Conservation (phyloP, 2,888 invertebrate species). For the Blastobasis adustella region DNA sequence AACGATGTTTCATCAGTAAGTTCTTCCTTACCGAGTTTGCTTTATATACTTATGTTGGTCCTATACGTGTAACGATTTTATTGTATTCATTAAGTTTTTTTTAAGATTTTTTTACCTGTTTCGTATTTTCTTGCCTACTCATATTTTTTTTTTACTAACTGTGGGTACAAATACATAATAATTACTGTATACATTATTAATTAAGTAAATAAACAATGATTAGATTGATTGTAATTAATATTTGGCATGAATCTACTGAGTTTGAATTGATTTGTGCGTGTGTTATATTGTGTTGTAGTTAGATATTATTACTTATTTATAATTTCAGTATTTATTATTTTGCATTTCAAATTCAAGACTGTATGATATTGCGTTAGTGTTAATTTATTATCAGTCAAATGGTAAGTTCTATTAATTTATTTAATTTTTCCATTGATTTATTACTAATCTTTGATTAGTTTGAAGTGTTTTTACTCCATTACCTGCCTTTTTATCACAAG, state of each 20-base stretch:
- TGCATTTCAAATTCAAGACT: slow-evolving; percentile 12
- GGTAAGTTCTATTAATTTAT: slow-evolving; percentile 51
- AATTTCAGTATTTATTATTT: slow-evolving; percentile 3
- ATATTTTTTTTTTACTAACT: not conserved
- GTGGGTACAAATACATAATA: slow-evolving; percentile 22
- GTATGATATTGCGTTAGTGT: slow-evolving; percentile 59
- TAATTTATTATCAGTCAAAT: slow-evolving; percentile 43
- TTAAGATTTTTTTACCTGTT: too few species aligned
- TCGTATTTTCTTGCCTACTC: too few species aligned
- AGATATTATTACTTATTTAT: too few species aligned
- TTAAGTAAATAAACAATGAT: slow-evolving; percentile 21
- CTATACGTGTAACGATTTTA: too few species aligned
- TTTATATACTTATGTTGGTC: not conserved
- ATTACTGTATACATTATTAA: slow-evolving; percentile 28
- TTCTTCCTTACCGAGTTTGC: not conserved
- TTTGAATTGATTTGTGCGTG: not conserved
- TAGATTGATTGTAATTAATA: slow-evolving; percentile 32
- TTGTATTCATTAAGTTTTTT: not conserved
- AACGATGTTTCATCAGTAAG: slow-evolving; percentile 1
- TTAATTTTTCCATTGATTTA: slow-evolving; percentile 19
- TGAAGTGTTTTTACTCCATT: slow-evolving; percentile 17
- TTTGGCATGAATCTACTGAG: slow-evolving; percentile 33
- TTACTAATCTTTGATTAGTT: not conserved
- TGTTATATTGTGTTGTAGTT: not conserved
- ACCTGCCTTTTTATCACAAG: slow-evolving; percentile 50